These are phyloP conservation scores for Leptodactylus fuscus DNA, from an alignment of 2,113 vertebrate genomes.

Conservation along the genomic window DNA sequence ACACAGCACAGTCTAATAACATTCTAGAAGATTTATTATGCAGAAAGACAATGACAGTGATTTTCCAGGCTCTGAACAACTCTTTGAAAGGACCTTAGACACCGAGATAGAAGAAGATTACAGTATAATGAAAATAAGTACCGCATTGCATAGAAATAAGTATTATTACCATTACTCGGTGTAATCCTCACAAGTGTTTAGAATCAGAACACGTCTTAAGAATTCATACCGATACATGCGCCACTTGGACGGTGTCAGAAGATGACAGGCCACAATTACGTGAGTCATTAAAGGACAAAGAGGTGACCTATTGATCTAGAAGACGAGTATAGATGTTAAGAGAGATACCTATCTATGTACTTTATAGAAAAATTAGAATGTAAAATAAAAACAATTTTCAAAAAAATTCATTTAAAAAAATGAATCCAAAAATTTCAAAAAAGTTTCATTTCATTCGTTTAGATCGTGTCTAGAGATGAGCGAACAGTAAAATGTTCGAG, in stretches of 20 bases:
- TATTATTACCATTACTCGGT: slow-evolving; percentile 40
- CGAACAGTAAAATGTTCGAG: too few species aligned
- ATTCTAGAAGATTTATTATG: neutral
- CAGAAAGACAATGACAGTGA: slow-evolving; percentile 21
- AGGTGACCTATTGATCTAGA: neutral
- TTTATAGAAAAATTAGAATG: neutral
- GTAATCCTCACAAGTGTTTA: slow-evolving; percentile 29
- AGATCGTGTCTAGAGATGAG: too few species aligned
- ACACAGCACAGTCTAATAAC: neutral
- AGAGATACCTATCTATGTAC: neutral
- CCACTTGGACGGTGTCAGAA: neutral
- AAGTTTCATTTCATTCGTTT: neutral
- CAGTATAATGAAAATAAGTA: slow-evolving; percentile 38
- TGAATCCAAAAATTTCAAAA: neutral
- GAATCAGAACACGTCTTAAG: slow-evolving; percentile 16
- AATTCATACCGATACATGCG: neutral
- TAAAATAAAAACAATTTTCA: neutral
- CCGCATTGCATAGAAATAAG: slow-evolving; percentile 27
- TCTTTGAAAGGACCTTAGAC: slow-evolving; percentile 22
- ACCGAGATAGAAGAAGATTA: slow-evolving; percentile 24
- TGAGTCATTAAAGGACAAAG: neutral
- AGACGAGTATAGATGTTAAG: neutral
- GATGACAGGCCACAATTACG: neutral
- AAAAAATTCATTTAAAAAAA: neutral
- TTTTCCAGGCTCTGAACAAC: slow-evolving; percentile 16